Conservation (phyloP, 2,113 vertebrate species). For the Crocuta crocuta region DNA sequence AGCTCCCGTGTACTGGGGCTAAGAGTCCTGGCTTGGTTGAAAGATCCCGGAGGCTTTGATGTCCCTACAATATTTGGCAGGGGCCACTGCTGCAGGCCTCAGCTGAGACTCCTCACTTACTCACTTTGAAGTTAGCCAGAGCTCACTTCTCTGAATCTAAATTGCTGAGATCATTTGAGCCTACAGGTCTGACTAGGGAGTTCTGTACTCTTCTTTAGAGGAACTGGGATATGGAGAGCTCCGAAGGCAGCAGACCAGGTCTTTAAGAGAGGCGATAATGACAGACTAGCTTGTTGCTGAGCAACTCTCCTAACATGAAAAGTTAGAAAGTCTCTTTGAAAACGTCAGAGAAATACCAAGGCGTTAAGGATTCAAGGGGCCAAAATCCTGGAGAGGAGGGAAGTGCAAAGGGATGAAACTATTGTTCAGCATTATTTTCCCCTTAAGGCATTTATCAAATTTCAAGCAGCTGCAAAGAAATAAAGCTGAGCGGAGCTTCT, state of each 20-base stretch:
- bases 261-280: neutral
- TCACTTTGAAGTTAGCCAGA: slow-evolving; percentile 68
- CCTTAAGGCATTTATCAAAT: slow-evolving; percentile 37
- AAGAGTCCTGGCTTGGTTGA: slow-evolving; percentile 38
- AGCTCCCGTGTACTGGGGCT: slow-evolving; percentile 17
- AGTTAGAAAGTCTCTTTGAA: slow-evolving; percentile 51
- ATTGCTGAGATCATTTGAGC: slow-evolving; percentile 44
- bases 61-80: slow-evolving; percentile 25
- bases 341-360: slow-evolving; percentile 41
- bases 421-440: neutral
- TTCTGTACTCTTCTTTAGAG: slow-evolving; percentile 21
- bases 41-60: slow-evolving; percentile 48
- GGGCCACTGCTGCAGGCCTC: neutral
- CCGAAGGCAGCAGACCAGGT: neutral
- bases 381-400: slow-evolving; percentile 31
- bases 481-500: neutral
- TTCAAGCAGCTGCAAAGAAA: slow-evolving; percentile 33
- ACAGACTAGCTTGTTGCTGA: neutral
- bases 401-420: neutral
- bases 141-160: slow-evolving; percentile 41
- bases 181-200: neutral
- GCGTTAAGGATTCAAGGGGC: neutral
- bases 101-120: slow-evolving; percentile 31
- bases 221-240: neutral
- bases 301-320: slow-evolving; percentile 35